These are phyloP conservation scores for Amphiprion percula DNA, from an alignment of 2,113 vertebrate genomes.

Conservation along the genomic window DNA sequence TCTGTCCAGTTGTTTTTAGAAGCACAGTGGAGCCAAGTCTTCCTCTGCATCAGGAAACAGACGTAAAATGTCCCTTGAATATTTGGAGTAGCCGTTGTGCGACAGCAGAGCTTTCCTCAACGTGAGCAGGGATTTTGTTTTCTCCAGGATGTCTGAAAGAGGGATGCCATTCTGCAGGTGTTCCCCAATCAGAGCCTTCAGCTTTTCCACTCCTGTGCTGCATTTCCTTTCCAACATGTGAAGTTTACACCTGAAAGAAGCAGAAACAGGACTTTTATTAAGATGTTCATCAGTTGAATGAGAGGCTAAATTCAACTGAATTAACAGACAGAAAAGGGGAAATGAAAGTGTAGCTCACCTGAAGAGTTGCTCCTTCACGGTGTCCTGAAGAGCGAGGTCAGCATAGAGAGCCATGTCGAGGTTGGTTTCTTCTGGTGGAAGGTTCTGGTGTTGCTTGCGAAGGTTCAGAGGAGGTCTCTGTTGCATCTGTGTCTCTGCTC, in stretches of 20 bases:
- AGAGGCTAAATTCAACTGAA: background rate
- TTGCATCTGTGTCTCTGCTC: constrained; percentile 38
- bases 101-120: constrained; percentile 78
- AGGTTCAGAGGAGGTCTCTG: constrained; percentile 40
- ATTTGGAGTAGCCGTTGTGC: constrained; percentile 82
- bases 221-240: constrained; percentile 82
- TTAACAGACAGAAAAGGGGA: background rate
- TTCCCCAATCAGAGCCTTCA: constrained; percentile 78
- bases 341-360: constrained; percentile 64
- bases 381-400: constrained; percentile 79
- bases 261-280: background rate
- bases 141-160: constrained; percentile 82
- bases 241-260: constrained; percentile 80
- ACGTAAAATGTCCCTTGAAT: constrained; percentile 80
- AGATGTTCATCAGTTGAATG: background rate
- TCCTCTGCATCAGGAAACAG: constrained; percentile 78
- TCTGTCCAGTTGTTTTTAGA: constrained; percentile 27
- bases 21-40: constrained; percentile 74
- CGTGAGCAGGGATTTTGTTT: constrained; percentile 82
- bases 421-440: constrained; percentile 15
- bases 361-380: constrained; percentile 79
- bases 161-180: constrained; percentile 79
- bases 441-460: constrained; percentile 9
- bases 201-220: constrained; percentile 77
- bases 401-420: constrained; percentile 75